Evolutionary conservation across 2,888 invertebrate genomes (phyloP), one percentile per base, ranked within the genome.

Genomic region (Trichopoda pennipes): DNA sequence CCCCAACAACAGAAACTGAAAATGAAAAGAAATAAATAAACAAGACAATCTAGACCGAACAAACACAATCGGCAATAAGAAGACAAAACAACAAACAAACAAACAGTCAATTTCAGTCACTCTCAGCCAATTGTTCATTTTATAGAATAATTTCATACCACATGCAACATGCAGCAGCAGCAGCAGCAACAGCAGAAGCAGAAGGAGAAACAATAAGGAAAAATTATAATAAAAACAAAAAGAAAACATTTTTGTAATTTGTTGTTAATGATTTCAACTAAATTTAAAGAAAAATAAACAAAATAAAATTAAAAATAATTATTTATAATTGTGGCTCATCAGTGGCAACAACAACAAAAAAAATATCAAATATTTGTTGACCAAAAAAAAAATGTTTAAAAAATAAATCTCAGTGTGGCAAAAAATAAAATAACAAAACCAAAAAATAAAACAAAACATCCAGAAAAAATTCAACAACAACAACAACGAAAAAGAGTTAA

Each of bases 401-500:
- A 76, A 79, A 49, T 68, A 80, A 80, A 80, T 80, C 79, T 74
- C 73, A 68, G 79, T 74, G n/a, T 42, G 44, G 44, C 56, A 75
- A 38, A 9, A 16, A 51, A 32, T 49, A 32, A 9, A 21, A 44
- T 23, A 61, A 17, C 1, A 32, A 49, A 51, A 56, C 1, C 6
- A 64, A 64, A 19, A 63, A 63, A 60, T 17, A 4, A 60, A 7
- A 49, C 55, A n/a, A 72, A 42, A 49, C 3, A 56, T 64, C n/a
- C n/a, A 28, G 32, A 76, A 72, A 58, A 58, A 55, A 28, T 35
- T 55, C 7, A 17, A 44, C 61, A 12, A 49, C 4, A 80, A 79
- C 80, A 75, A 68, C 73, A 84, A 68, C 64, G 80, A 85, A 81
- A 76, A 80, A 83, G 81, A 81, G 17, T 68, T 83, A 44, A 69